Percentiles rank a stretch among this genome's conserved stretches.
phyloP scores from a whole-genome alignment of 2,888 invertebrate genomes.

The Sinelater perroti region DNA sequence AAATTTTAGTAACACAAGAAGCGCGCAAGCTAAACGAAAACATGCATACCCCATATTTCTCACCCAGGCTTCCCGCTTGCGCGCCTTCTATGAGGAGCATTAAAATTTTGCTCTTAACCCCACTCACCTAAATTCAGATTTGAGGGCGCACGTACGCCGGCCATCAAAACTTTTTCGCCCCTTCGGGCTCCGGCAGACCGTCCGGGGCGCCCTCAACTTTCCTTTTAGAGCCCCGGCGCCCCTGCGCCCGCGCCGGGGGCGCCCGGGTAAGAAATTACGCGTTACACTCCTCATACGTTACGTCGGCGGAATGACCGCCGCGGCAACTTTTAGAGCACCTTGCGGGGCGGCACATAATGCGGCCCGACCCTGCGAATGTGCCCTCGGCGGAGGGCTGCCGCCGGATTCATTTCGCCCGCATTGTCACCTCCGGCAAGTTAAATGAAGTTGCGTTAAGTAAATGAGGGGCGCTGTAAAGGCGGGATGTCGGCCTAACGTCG shows the following conservation, averaged over 20 bases:
- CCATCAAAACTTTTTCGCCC: constrained; percentile 22
- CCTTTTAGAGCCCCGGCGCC: constrained; percentile 13
- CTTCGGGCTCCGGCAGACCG: constrained; percentile 9
- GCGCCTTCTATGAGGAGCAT: constrained; percentile 24
- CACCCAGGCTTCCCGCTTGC: constrained; percentile 25
- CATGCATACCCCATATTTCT: too few species aligned
- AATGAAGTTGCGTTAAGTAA: constrained; percentile 20
- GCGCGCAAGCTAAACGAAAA: too few species aligned
- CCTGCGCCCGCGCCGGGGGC: background rate
- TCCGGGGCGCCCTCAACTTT: constrained; percentile 11
- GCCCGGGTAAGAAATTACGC: constrained; percentile 10
- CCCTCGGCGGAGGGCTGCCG: background rate
- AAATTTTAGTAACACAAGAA: too few species aligned
- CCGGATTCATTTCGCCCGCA: constrained; percentile 11
- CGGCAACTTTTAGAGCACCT: constrained; percentile 15
- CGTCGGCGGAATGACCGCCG: constrained; percentile 12
- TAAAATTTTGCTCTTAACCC: constrained; percentile 24
- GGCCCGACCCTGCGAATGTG: background rate
- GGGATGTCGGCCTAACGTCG: constrained; percentile 3
- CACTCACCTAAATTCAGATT: constrained; percentile 21
- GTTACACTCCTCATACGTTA: constrained; percentile 12
- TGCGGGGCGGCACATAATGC: constrained; percentile 2
- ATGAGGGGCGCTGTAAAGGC: constrained; percentile 13
- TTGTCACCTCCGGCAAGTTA: constrained; percentile 2
- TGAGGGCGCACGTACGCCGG: constrained; percentile 19